Base-by-base conservation (phyloP, 1,140 invertebrate species). In the Lepidostoma basale region DNA sequence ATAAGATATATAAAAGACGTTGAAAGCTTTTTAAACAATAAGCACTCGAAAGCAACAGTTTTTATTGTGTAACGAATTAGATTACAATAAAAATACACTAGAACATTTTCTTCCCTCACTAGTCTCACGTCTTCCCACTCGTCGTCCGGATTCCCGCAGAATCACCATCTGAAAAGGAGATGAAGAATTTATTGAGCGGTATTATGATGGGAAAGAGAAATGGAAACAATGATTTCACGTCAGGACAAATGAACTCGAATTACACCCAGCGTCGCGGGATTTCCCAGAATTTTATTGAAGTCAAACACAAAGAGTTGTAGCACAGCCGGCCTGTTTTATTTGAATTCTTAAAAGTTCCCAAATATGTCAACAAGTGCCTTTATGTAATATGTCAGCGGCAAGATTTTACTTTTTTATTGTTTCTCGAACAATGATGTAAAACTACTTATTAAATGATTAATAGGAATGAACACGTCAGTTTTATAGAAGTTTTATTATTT, bases 141-240 rank as follows among this genome's bases (percentile, higher is more conserved):
- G 23, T 22, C 5, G 14, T 36, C n/a, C n/a, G n/a, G 23, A 14
- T 36, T 18, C 20, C n/a, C 14, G 16, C 16, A 14, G n/a, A 16
- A 12, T 20, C 52, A 33, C 14, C 16, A 56, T 56, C 52, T 56
- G 52, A 56, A 56, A 56, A 56, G n/a, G 3, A 36, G 20, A 56
- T 39, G 16, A 10, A 25, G 25, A 45, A 30, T 20, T 56, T 20
- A 56, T 33, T 8, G 3, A 1, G 22, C 20, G 22, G 52, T 22
- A 18, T 8, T 22, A 56, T 16, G 16, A 16, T 16, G 26, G 12
- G 20, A 56, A 30, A 12, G n/a, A 12, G 36, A 28, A 56, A 56
- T 33, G 8, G 52, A 36, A 56, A 33, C 28, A n/a, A 22, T 18
- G 12, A 56, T 9, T 36, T 33, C 52, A 39, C 16, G 18, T 39